phyloP scores from a whole-genome alignment of 2,888 invertebrate species.

The Drosophila falleni region DNA sequence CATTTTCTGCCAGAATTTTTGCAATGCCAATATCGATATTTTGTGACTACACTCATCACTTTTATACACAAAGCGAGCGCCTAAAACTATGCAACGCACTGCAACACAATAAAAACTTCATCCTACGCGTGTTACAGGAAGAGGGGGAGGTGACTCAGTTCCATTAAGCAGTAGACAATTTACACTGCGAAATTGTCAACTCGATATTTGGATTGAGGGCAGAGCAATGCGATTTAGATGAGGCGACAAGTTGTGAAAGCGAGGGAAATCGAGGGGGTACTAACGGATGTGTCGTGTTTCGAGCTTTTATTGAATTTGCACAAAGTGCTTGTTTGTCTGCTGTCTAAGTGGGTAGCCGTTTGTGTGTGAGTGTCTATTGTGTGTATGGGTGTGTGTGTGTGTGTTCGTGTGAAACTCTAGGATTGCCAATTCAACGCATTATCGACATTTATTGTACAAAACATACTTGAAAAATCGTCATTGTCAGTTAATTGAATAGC shows the following conservation, averaged over 20 bases:
- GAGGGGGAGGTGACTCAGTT: constrained; percentile 4
- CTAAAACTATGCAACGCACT: constrained; percentile 40
- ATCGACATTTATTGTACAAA: constrained; percentile 28
- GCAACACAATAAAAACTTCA: constrained; percentile 41
- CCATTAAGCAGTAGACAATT: constrained; percentile 41
- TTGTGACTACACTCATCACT: not conserved
- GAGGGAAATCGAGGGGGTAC: not conserved
- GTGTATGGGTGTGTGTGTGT: not conserved
- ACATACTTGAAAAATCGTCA: constrained; percentile 22
- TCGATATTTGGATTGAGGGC: constrained; percentile 26
- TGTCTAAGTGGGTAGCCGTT: constrained; percentile 47
- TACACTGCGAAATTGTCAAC: constrained; percentile 44
- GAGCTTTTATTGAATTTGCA: constrained; percentile 59
- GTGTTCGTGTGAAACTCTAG: not conserved
- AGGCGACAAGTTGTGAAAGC: not conserved
- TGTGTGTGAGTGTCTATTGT: not conserved
- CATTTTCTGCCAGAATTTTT: not conserved
- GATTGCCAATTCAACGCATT: constrained; percentile 13
- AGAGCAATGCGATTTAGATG: constrained; percentile 29
- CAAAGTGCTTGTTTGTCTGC: constrained; percentile 60
- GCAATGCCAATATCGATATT: not conserved
- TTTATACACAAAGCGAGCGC: not conserved
- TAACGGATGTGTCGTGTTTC: constrained; percentile 29
- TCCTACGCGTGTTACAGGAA: constrained; percentile 22
- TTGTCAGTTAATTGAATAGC: constrained; percentile 40